These are phyloP conservation scores for Columba janthina DNA, from an alignment of 2,113 vertebrate genomes.

Conservation along the genomic window DNA sequence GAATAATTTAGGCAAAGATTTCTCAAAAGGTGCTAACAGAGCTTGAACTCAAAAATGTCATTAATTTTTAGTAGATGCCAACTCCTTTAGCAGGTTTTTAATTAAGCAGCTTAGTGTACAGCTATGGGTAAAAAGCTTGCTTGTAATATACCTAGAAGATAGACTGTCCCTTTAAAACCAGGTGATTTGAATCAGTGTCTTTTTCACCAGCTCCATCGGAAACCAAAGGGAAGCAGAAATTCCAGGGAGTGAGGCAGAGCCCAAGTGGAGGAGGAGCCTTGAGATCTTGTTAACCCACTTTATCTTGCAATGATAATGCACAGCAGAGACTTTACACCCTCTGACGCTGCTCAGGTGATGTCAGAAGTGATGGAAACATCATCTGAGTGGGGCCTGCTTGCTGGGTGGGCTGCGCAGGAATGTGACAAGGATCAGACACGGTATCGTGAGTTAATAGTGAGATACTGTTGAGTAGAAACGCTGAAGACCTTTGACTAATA, in stretches of 20 bases:
- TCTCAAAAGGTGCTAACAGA: background rate
- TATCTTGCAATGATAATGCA: no score
- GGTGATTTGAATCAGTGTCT: background rate
- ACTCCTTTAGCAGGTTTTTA: background rate
- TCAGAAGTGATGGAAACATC: background rate
- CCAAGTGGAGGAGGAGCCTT: background rate
- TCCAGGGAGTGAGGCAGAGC: background rate
- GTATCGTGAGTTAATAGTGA: background rate
- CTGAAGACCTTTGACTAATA: background rate
- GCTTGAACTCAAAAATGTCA: background rate
- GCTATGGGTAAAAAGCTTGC: background rate
- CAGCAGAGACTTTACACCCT: background rate
- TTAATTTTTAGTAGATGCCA: background rate
- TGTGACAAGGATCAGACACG: background rate
- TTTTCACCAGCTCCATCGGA: background rate
- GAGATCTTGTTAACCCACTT: background rate
- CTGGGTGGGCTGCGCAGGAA: no score
- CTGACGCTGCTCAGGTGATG: background rate
- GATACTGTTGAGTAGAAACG: background rate
- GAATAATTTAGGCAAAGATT: background rate
- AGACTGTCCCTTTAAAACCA: background rate
- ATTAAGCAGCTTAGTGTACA: background rate
- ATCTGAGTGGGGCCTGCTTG: background rate
- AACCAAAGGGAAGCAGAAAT: background rate
- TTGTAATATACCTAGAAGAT: background rate